Evolutionary conservation across 2,888 invertebrate species (phyloP), one percentile per base, ranked within the genome.

Genomic region (Lasiommata megera): DNA sequence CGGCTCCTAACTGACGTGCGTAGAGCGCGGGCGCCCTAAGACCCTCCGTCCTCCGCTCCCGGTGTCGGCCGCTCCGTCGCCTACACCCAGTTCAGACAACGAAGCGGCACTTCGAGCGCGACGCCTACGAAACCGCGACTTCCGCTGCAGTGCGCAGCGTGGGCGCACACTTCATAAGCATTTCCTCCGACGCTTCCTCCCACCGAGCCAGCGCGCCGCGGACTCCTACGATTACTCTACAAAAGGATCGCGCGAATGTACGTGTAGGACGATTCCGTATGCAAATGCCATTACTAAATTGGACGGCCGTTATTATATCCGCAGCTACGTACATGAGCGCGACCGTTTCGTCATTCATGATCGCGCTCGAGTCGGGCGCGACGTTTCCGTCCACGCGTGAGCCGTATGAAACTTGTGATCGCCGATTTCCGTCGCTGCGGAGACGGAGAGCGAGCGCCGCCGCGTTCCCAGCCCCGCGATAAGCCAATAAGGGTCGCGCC

Each of bases 121-220:
- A 67, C 81, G 77, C 82, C 84, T 76, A 81, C 82, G 61, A 46
- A 41, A 82, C 80, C 83, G 80, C 80, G 81, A 81, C 81, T 85
- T 87, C 87, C 85, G 84, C 74, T 72, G 71, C 74, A 63, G 65
- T 41, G 38, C 64, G 65, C 68, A 58, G 78, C 78, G 88, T 85
- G 82, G 86, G 88, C 76, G 79, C 77, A 68, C 67, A 68, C 84
- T 82, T 86, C 82, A 82, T 82, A 83, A 85, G 76, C 78, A 73
- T 76, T 88, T 89, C 87, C 88, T 88, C 78, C 75, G 74, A 64
- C 71, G 69, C 80, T 83, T 82, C 84, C 83, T 82, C 80, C 77
- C 78, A 74, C 74, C 68, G 57, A 54, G 37, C 52, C 65, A 67
- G 66, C 62, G 67, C 61, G 46, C 70, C 72, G 71, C 66, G 66